phyloP scores from a whole-genome alignment of 2,888 invertebrate species.

The Eupithecia subumbrata region DNA sequence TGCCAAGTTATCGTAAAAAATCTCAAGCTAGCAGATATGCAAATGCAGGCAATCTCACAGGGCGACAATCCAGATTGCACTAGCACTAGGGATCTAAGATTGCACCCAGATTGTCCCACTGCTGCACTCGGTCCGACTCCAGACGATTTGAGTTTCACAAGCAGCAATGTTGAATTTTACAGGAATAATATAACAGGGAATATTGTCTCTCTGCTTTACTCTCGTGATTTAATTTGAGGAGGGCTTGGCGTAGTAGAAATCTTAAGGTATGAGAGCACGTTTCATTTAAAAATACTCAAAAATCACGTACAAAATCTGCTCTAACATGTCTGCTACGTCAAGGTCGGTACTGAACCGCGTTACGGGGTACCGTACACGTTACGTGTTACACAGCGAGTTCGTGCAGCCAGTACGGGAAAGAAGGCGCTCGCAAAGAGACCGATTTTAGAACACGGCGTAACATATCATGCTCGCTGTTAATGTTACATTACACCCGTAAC shows the following conservation, averaged over 20 bases:
- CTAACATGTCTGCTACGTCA: background rate
- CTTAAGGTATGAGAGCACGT: background rate
- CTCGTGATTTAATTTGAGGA: background rate
- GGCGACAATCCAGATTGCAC: constrained; percentile 11
- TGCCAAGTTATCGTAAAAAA: background rate
- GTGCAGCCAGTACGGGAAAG: too few species aligned
- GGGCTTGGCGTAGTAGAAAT: background rate
- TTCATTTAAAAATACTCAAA: background rate
- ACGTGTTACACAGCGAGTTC: too few species aligned
- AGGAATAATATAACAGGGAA: constrained; percentile 11
- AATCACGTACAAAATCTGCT: background rate
- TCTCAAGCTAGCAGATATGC: constrained; percentile 3
- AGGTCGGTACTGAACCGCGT: too few species aligned
- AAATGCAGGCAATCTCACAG: constrained; percentile 9
- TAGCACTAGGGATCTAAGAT: background rate
- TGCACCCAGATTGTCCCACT: constrained; percentile 5
- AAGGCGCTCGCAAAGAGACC: too few species aligned
- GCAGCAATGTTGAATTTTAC: constrained; percentile 9
- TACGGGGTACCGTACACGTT: too few species aligned
- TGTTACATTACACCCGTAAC: too few species aligned
- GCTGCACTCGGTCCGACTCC: background rate
- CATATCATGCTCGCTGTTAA: too few species aligned
- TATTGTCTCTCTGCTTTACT: constrained; percentile 1
- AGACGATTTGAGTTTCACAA: constrained; percentile 8
- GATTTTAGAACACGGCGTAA: too few species aligned